Evolutionary conservation across 2,888 invertebrate species (phyloP), one percentile per base, ranked within the genome.

Genomic region (Myopa testacea): DNA sequence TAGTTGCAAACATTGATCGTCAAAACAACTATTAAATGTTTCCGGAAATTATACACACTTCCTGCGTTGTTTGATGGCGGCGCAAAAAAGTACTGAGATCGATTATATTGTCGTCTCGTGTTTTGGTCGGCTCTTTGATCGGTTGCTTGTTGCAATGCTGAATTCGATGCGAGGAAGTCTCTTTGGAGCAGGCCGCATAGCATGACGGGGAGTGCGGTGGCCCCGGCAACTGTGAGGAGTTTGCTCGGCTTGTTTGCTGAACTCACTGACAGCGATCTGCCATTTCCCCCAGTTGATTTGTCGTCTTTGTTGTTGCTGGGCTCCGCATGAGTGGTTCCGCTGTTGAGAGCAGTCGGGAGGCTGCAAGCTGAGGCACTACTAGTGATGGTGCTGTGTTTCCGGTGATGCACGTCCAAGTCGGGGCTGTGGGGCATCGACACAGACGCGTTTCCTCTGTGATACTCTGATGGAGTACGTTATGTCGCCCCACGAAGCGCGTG

Each of bases 121-220:
- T 50, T 38, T n/a, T 55, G 58, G 4, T 38, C 63, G 26, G 40
- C 45, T 38, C 7, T n/a, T 12, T 67, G 26, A n/a, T n/a, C 58
- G 58, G 12, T 62, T 38, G 82, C 75, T 77, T 80, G 82, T 37
- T 83, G 82, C 77, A 87, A 73, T 50, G 84, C 83, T 50, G 84
- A 82, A 6, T 83, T 85, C 10, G 87, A 86, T 76, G 85, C 84
- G 76, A 89, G 83, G 38, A 88, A 83, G 45, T 87, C 88, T 52
- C 86, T 86, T 76, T 89, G 90, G 81, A 91, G 83, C 55, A 91
- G 86, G 77, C 90, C 90, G 79, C 90, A 90, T 52, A 91, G 86
- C 81, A 91, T 90, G 37, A 90, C 86, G 77, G 91, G 91, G 81
- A 91, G 87, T 74, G 88, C 87, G 69, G 89, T 86, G 12, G 79